Percentiles rank a stretch among this genome's conserved stretches.
phyloP scores from a whole-genome alignment of 1,140 invertebrate genomes.

The Stegodyphus mimosarum region DNA sequence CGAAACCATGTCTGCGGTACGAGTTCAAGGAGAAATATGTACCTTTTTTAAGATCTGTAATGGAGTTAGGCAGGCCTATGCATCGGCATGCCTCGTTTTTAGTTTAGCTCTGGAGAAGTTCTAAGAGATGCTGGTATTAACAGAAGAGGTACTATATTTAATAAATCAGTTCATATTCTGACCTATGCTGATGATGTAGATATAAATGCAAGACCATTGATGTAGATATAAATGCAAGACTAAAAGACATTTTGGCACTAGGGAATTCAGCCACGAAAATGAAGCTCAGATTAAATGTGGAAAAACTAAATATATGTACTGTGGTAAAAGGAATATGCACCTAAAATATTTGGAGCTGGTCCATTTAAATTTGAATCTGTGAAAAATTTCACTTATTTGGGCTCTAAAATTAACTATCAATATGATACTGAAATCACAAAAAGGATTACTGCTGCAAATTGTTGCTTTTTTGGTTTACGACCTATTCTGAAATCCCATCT shows the following conservation, averaged over 20 bases:
- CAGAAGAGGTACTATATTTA: not conserved
- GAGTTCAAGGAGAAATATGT: not conserved
- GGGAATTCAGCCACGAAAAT: too few species aligned
- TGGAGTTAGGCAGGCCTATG: not conserved
- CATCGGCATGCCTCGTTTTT: not conserved
- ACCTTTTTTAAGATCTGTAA: not conserved
- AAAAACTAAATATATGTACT: not conserved
- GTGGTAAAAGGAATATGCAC: conserved; percentile 10
- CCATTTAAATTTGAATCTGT: conserved; percentile 12
- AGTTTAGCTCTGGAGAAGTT: not conserved
- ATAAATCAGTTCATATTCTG: not conserved
- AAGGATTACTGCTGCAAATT: conserved; percentile 7
- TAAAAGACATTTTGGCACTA: too few species aligned
- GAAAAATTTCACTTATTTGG: conserved; percentile 7
- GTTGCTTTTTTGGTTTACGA: conserved; percentile 9
- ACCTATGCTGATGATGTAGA: not conserved
- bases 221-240: too few species aligned
- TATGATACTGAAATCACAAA: not conserved
- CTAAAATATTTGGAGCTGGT: not conserved
- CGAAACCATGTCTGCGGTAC: not conserved
- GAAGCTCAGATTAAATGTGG: too few species aligned
- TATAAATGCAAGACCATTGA: not conserved
- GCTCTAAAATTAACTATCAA: conserved; percentile 10
- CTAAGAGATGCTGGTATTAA: not conserved
- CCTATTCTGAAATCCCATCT: not conserved